Percentiles rank a stretch among this genome's conserved stretches.
Conservation (phyloP, 2,888 invertebrate species). For the Biston stratarius region DNA sequence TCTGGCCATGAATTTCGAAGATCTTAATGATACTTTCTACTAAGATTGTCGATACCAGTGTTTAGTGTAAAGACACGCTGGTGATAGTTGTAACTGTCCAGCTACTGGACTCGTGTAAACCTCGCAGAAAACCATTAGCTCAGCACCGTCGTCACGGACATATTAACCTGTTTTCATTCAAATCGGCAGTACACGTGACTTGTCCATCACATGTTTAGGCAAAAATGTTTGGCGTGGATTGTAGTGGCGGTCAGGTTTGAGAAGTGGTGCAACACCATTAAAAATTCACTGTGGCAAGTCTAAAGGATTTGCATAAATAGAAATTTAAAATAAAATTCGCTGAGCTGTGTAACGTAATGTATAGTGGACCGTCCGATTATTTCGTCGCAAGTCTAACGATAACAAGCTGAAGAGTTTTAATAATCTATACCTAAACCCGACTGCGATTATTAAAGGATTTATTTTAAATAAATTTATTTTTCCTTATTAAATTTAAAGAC, state of each 20-base stretch:
- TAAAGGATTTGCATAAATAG: background rate
- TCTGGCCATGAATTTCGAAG: no score
- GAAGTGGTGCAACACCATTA: conserved; percentile 9
- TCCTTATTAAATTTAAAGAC: no score
- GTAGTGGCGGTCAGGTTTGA: background rate
- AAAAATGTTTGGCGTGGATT: conserved; percentile 13
- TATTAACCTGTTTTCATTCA: background rate
- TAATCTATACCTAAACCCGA: no score
- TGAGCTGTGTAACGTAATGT: background rate
- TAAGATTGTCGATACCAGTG: no score
- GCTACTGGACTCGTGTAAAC: conserved; percentile 1
- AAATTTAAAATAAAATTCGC: background rate
- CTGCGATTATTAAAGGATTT: no score
- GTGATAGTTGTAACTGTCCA: background rate
- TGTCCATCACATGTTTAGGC: background rate
- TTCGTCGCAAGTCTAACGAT: no score
- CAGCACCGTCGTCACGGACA: conserved; percentile 8
- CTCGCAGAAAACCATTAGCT: background rate
- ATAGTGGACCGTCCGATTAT: background rate
- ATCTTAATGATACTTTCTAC: no score
- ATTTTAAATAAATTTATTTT: no score
- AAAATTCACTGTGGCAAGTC: background rate
- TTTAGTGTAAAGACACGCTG: no score
- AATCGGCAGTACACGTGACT: conserved; percentile 1
- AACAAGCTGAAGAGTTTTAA: no score